Percentiles rank a stretch among this genome's conserved stretches.
Evolutionary conservation across 2,888 invertebrate genomes (phyloP).

Genomic region (Tiliacea aurago): DNA sequence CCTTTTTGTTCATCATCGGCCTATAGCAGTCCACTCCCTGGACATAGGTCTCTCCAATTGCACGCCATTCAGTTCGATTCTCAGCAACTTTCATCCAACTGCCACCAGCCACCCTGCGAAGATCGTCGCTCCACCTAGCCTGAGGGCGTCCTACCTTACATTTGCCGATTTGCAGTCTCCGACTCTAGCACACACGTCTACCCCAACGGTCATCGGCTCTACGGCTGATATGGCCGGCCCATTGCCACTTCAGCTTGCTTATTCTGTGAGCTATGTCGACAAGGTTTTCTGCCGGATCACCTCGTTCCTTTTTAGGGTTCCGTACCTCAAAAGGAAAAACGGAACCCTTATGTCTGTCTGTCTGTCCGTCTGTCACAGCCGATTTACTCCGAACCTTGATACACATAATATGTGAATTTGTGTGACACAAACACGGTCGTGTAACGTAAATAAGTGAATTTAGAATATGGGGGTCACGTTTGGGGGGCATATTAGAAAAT

Average conservation of each 20-base stretch:
- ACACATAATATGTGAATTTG: too few species aligned
- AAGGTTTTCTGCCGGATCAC: too few species aligned
- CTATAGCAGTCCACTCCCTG: not conserved
- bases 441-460: too few species aligned
- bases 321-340: too few species aligned
- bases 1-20: not conserved
- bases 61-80: not conserved
- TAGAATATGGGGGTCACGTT: too few species aligned
- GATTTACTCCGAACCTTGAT: too few species aligned
- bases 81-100: not conserved
- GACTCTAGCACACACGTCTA: not conserved
- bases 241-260: too few species aligned
- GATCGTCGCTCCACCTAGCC: not conserved
- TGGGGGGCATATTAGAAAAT: too few species aligned
- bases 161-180: not conserved
- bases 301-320: not conserved
- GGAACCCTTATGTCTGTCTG: too few species aligned
- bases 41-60: not conserved
- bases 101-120: not conserved
- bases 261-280: too few species aligned
- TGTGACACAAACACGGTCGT: too few species aligned
- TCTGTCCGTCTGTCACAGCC: too few species aligned
- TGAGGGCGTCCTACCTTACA: not conserved
- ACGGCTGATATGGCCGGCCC: not conserved
- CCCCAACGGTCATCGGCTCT: not conserved